Evolutionary conservation across 2,888 invertebrate species (phyloP).

Genomic region (Syrphus vitripennis): DNA sequence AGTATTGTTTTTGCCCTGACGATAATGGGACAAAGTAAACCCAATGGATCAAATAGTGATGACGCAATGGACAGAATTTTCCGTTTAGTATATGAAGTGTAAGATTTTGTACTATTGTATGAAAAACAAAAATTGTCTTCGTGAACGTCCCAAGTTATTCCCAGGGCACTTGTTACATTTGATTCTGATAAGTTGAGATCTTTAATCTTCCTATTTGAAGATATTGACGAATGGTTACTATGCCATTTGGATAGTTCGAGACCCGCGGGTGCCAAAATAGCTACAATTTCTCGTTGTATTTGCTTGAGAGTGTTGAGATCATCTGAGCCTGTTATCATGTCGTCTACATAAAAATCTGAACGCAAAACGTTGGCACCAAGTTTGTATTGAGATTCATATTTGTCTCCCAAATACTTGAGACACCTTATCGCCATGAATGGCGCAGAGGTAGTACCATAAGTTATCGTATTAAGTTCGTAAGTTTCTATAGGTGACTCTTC

Average conservation of each 20-base stretch:
- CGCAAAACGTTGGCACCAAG: neutral
- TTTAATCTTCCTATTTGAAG: too few relatives aligned
- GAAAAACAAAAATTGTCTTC: neutral
- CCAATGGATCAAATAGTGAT: constrained; percentile 50
- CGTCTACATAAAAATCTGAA: constrained; percentile 2
- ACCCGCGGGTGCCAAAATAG: too few relatives aligned
- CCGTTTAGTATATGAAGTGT: neutral
- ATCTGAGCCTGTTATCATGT: neutral
- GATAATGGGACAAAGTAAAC: constrained; percentile 47
- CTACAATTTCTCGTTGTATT: neutral
- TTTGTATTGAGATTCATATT: constrained; percentile 59
- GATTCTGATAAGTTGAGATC: too few relatives aligned
- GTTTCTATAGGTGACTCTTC: constrained; percentile 32
- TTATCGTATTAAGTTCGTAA: constrained; percentile 61
- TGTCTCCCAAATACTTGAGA: constrained; percentile 45
- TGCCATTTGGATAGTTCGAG: too few relatives aligned
- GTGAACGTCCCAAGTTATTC: neutral
- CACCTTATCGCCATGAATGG: constrained; percentile 51
- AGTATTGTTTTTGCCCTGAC: constrained; percentile 56
- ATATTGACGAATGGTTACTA: too few relatives aligned
- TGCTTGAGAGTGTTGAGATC: neutral
- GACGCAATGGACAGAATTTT: neutral
- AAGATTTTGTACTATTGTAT: neutral
- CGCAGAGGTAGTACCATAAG: constrained; percentile 54
- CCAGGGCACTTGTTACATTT: too few relatives aligned